Conservation (phyloP, 2,113 vertebrate genomes). For the Potamarius usumacintae region DNA sequence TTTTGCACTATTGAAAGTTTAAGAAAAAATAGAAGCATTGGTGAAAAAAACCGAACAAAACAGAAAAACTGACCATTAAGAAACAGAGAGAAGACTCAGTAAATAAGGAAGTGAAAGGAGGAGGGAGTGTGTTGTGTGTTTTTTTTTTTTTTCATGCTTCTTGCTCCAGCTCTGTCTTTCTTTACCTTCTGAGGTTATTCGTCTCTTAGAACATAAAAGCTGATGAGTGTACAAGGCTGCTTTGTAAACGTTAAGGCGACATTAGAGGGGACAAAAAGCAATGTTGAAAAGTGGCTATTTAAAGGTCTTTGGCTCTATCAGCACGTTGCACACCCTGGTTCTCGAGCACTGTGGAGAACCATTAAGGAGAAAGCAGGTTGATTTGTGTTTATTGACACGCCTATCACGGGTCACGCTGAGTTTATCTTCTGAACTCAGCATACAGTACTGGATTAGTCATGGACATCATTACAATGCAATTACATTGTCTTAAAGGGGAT, state of each 20-base stretch:
- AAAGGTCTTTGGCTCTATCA: neutral
- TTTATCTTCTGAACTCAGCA: conserved; percentile 46
- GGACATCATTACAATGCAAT: conserved; percentile 37
- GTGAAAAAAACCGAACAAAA: neutral
- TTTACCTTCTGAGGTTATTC: neutral
- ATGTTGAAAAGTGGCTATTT: neutral
- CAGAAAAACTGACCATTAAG: neutral
- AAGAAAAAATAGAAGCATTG: neutral
- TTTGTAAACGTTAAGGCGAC: neutral
- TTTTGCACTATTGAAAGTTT: neutral
- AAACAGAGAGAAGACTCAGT: neutral
- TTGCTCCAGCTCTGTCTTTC: neutral
- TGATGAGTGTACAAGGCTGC: neutral
- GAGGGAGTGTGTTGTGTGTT: neutral
- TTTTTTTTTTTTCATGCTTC: no score
- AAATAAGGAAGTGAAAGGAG: neutral
- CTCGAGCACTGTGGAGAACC: neutral
- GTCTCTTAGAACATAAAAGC: conserved; percentile 7
- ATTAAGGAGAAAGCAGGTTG: conserved; percentile 22
- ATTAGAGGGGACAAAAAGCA: neutral
- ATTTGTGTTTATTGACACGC: conserved; percentile 41
- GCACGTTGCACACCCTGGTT: neutral
- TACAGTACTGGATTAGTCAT: conserved; percentile 41
- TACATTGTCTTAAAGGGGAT: conserved; percentile 33
- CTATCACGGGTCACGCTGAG: conserved; percentile 26